These are phyloP conservation scores for Pangasius sanitwongsei DNA, from an alignment of 2,797 vertebrate species.

Conservation along the genomic window DNA sequence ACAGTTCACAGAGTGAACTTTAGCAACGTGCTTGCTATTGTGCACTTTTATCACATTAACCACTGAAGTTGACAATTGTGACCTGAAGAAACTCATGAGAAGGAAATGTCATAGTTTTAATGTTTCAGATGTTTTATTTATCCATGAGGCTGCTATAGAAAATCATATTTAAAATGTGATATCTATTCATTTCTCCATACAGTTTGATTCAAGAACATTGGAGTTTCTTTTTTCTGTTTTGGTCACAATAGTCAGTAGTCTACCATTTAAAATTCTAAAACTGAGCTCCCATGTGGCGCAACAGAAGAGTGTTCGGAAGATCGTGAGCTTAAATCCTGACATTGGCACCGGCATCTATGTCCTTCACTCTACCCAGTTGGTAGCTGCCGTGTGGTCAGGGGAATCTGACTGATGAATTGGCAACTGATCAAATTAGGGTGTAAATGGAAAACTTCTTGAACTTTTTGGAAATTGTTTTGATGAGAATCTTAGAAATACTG, in stretches of 20 bases:
- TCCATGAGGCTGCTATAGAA: not conserved
- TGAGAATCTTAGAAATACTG: not conserved
- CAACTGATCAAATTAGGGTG: not conserved
- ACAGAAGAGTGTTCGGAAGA: not conserved
- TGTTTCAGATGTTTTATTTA: not conserved
- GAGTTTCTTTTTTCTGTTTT: not conserved
- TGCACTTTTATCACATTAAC: not conserved
- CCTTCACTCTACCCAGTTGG: not conserved
- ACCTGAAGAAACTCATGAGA: not conserved
- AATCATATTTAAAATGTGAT: not conserved
- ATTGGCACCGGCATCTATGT: not conserved
- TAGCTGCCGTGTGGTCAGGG: not conserved
- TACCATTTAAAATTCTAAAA: not conserved
- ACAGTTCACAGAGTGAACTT: not conserved
- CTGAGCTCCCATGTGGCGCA: not conserved
- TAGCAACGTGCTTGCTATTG: not conserved
- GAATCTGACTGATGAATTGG: not conserved
- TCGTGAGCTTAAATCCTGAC: not conserved
- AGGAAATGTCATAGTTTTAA: not conserved
- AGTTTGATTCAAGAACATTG: too few relatives aligned
- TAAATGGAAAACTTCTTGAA: not conserved
- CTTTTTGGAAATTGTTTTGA: not conserved
- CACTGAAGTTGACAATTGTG: not conserved
- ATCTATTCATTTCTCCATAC: too few relatives aligned
- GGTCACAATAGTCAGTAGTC: not conserved